Evolutionary conservation across 2,888 invertebrate species (phyloP).

Genomic region (Meandrusa payeni): DNA sequence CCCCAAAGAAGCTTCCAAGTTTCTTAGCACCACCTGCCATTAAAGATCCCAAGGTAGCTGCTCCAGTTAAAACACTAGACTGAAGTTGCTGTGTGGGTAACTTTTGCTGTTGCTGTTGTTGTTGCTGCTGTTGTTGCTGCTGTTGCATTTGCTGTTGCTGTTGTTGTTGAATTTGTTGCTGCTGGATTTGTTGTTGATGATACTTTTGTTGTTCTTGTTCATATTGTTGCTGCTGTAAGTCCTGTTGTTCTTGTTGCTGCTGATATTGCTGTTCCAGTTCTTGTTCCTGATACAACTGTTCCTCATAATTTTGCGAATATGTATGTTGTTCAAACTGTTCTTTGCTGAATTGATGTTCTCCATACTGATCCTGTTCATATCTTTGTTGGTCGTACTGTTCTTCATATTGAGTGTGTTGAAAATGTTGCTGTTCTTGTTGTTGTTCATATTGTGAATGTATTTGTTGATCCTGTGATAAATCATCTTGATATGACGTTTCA

Average conservation of each 20-base stretch:
- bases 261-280: slow-evolving; percentile 31
- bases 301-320: no score
- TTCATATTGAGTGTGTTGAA: slow-evolving; percentile 32
- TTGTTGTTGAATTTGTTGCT: slow-evolving; percentile 39
- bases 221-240: slow-evolving; percentile 27
- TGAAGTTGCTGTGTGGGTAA: slow-evolving; percentile 66
- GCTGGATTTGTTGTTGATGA: slow-evolving; percentile 41
- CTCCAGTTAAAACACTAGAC: slow-evolving; percentile 66
- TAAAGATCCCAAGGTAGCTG: slow-evolving; percentile 71
- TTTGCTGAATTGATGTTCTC: slow-evolving; percentile 38
- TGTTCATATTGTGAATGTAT: slow-evolving; percentile 31
- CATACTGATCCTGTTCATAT: slow-evolving; percentile 31
- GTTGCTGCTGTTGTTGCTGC: slow-evolving; percentile 44
- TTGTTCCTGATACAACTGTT: slow-evolving; percentile 23
- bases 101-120: slow-evolving; percentile 52
- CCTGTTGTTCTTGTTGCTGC: slow-evolving; percentile 33
- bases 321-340: slow-evolving; percentile 33
- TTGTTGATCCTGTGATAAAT: slow-evolving; percentile 14
- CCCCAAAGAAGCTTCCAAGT: slow-evolving; percentile 72
- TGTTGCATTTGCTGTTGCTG: slow-evolving; percentile 37
- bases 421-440: slow-evolving; percentile 30
- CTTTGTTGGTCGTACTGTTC: slow-evolving; percentile 34
- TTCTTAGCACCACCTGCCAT: slow-evolving; percentile 77
- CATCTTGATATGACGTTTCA: slow-evolving; percentile 30
- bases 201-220: slow-evolving; percentile 34